Percentiles rank a stretch among this genome's conserved stretches.
phyloP scores from a whole-genome alignment of 2,797 vertebrate genomes.

The Spinus olivaceus region DNA sequence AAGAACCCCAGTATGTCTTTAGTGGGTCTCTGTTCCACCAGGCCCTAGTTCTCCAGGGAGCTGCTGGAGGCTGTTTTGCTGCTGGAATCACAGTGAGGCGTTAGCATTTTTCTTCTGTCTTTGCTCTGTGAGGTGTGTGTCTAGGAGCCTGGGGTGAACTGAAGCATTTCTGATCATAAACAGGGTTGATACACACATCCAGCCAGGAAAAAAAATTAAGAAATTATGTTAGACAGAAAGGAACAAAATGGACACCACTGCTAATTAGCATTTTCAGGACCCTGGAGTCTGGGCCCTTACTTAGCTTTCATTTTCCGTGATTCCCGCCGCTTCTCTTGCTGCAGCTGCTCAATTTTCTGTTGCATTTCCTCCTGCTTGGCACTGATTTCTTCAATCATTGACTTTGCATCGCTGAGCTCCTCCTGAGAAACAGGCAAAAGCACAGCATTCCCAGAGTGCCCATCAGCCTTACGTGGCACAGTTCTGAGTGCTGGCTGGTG shows the following conservation, averaged over 20 bases:
- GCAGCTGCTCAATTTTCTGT: slow-evolving; percentile 85
- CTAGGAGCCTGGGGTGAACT: background rate
- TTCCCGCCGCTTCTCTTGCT: slow-evolving; percentile 81
- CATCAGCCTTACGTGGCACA: background rate
- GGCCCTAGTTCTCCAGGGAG: background rate
- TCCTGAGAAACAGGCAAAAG: slow-evolving; percentile 77
- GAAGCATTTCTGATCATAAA: background rate
- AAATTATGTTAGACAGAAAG: background rate
- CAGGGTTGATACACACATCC: background rate
- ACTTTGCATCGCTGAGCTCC: slow-evolving; percentile 86
- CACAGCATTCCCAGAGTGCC: background rate
- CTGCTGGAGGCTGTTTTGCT: background rate
- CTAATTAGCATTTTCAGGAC: background rate
- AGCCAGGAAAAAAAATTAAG: background rate
- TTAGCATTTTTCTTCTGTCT: background rate
- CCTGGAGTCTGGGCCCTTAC: slow-evolving; percentile 56
- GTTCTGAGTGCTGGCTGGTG: background rate
- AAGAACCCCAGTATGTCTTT: background rate
- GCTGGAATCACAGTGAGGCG: background rate
- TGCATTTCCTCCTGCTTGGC: slow-evolving; percentile 88
- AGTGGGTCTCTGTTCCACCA: background rate
- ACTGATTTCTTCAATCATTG: slow-evolving; percentile 89
- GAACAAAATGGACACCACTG: background rate
- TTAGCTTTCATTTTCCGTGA: slow-evolving; percentile 81
- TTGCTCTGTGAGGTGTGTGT: background rate